Base-by-base conservation (phyloP, 2,113 vertebrate genomes). In the Hippoglossus stenolepis region DNA sequence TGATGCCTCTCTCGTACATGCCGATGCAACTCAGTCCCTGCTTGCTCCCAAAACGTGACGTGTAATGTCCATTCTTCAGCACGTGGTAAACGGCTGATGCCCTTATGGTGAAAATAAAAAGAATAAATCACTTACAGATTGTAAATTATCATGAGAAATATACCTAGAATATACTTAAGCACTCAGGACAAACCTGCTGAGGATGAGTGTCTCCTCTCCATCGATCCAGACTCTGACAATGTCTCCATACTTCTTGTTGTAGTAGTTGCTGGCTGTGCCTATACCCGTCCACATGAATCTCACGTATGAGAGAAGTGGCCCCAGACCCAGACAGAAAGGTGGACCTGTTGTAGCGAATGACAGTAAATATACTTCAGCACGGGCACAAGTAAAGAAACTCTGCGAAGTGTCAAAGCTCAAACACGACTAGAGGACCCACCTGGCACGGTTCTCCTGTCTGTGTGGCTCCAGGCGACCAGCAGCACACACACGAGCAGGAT, bases 151-250 rank as follows among this genome's bases (percentile, higher is more conserved):
- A 43, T 43, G 40, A 43, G 12, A 43, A 43, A 11, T 43, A 43
- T 12, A 43, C 40, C 3, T 43, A 43, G 12, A 5, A 18, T 24
- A 12, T 38, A 53, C 3, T n/a, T 51, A 6, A 35, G 18, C 13
- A 35, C 47, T 23, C 20, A 66, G 1, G 56, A 75, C 85, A 90
- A 88, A 97, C 98, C 96, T 98, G 97, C 98, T 98, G 74, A 98
- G 94, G 58, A 99, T 93, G 56, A 98, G 95, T 0, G 97, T 99
- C 87, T 99, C 97, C 89, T 98, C 96, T 12, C 97, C 97, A 6
- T 94, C 85, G 85, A 99, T 97, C 98, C 98, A 99, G 45, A 99
- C 97, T 84, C 97, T 92, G 58, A 95, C 96, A 14, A 98, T 96
- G 68, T 98, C 97, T 68, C 98, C 98, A 0, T 99, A 99, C 18